Percentiles rank a stretch among this genome's conserved stretches.
These are phyloP conservation scores for Tamandua tetradactyla DNA, from an alignment of 2,797 vertebrate species.

Conservation along the genomic window DNA sequence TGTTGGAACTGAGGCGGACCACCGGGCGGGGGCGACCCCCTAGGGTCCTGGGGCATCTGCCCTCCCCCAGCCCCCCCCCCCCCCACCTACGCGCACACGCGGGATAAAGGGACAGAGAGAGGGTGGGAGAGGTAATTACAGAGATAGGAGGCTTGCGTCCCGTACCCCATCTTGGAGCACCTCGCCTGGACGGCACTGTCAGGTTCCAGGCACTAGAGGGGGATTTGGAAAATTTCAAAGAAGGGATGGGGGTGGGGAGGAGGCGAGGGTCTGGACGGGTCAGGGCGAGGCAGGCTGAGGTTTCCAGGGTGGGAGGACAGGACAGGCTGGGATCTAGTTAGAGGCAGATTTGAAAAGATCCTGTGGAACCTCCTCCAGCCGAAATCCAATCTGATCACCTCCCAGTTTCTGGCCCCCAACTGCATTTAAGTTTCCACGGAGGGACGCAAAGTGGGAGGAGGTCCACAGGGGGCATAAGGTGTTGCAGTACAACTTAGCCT, in stretches of 20 bases:
- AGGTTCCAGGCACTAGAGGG: neutral
- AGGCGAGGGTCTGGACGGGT: fast-evolving
- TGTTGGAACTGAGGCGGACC: neutral
- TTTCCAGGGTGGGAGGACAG: fast-evolving
- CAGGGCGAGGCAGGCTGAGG: fast-evolving
- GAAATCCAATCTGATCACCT: neutral
- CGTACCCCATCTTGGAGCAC: neutral
- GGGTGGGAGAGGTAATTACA: too few species aligned
- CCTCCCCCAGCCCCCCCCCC: too few species aligned
- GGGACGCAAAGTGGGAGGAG: neutral
- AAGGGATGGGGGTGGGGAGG: too few species aligned
- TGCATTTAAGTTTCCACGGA: neutral
- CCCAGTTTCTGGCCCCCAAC: neutral
- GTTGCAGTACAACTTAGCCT: neutral
- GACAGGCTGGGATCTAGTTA: neutral
- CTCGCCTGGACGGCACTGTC: neutral
- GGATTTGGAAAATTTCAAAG: neutral
- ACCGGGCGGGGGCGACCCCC: too few species aligned
- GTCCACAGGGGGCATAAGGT: neutral
- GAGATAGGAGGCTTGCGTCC: fast-evolving
- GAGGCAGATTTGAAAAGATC: neutral
- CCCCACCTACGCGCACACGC: neutral
- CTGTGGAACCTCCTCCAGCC: neutral
- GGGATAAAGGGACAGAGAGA: neutral
- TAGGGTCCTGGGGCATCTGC: neutral